Evolutionary conservation across 2,113 vertebrate species (phyloP), one percentile per base, ranked within the genome.

Genomic region (Clarias macrocephalus): DNA sequence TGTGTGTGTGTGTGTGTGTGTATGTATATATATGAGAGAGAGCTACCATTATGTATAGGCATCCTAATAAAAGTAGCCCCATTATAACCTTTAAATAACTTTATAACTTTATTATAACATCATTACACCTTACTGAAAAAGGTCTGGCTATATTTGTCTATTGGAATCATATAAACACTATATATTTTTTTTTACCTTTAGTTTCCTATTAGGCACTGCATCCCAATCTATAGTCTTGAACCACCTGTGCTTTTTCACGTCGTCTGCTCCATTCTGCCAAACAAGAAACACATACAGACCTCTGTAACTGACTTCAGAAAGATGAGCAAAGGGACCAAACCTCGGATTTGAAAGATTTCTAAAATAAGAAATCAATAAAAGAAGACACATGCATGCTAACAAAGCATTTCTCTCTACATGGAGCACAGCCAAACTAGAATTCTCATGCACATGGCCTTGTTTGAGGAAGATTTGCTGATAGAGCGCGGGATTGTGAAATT

Each of bases 141-240:
- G 0, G 21, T 77, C 48, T 54, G 23, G 5, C 6, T 54, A 28
- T 54, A 2, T 52, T 0, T 2, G 73, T 54, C 23, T 8, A 21
- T 77, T 12, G 25, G n/a, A 57, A 9, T 79, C 59, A 57, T 18
- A 75, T 33, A 16, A 42, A 28, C 18, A 10, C 10, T 33, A 5
- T 33, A n/a, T n/a, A n/a, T n/a, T n/a, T 16, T 28, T 2, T 54
- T 89, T 92, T 82, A 98, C 98, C 96, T 97, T 99, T 12, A 99
- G 92, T 84, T 95, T 98, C 86, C 95, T 95, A 86, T 95, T 94
- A 0, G 96, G 97, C 83, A 99, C 97, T 0, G 92, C 89, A 0
- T 98, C 97, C 98, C 98, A 99, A 86, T 99, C 98, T 83, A 98
- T 87, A 0, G 94, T 91, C 42, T 97, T 97, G 92, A 99, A 99